These are phyloP conservation scores for Eulacestoma nigropectus DNA, from an alignment of 2,113 vertebrate species.

Conservation along the genomic window DNA sequence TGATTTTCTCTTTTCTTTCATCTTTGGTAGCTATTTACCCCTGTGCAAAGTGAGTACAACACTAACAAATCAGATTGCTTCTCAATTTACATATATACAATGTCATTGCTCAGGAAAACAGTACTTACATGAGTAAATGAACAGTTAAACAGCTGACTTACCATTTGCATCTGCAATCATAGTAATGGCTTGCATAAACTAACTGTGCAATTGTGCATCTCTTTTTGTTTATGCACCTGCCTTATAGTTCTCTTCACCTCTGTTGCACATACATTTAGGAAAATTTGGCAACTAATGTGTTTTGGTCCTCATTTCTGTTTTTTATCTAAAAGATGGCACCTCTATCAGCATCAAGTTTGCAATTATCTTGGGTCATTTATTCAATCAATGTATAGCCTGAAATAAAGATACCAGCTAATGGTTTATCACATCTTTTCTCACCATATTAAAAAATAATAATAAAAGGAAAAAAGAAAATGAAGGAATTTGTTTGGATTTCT, in stretches of 20 bases:
- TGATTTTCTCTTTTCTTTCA: conserved; percentile 38
- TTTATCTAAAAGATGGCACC: not conserved
- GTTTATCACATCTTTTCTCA: not conserved
- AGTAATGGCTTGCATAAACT: conserved; percentile 25
- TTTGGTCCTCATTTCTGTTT: not conserved
- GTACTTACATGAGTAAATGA: conserved; percentile 52
- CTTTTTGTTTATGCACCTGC: conserved; percentile 29
- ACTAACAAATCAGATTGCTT: conserved; percentile 47
- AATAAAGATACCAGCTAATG: not conserved
- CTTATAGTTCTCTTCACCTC: conserved; percentile 1
- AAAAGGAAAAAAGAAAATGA: not conserved
- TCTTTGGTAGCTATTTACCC: conserved; percentile 39
- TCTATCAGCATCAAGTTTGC: not conserved
- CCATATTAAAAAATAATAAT: not conserved
- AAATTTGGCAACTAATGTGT: not conserved
- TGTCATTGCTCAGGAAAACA: conserved; percentile 43
- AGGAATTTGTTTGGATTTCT: not conserved
- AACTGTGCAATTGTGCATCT: not conserved
- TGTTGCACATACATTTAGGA: not conserved
- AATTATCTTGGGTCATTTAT: not conserved
- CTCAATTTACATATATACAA: conserved; percentile 50
- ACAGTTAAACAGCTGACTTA: conserved; percentile 59
- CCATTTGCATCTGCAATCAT: conserved; percentile 44
- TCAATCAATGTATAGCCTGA: not conserved
- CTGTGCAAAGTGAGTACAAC: conserved; percentile 7